Evolutionary conservation across 2,888 invertebrate species (phyloP).

Genomic region (Syrphus vitripennis): DNA sequence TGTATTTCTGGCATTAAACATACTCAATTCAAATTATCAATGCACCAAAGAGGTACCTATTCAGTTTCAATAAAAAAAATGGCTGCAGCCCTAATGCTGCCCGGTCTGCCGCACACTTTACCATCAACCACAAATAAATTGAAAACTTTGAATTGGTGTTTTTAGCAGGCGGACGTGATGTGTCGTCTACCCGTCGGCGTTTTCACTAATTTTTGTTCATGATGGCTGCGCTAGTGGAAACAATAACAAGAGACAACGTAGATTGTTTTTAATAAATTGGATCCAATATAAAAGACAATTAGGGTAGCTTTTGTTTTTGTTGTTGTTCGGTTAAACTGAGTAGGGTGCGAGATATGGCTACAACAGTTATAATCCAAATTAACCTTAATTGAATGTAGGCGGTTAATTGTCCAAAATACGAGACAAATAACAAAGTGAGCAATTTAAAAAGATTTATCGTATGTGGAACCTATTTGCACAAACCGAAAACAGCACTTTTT

Average conservation of each 20-base stretch:
- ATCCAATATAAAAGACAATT: conserved; percentile 53
- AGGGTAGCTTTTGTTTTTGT: neutral
- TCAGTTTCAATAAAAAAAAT: conserved; percentile 20
- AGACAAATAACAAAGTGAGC: conserved; percentile 37
- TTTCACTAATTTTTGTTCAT: conserved; percentile 19
- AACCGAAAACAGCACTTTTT: neutral
- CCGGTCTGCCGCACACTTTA: conserved; percentile 6
- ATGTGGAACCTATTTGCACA: neutral
- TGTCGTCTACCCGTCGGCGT: conserved; percentile 42
- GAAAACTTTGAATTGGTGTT: conserved; percentile 42
- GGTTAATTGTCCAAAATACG: conserved; percentile 52
- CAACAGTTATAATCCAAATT: neutral
- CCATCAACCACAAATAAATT: conserved; percentile 33
- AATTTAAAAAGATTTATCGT: conserved; percentile 26
- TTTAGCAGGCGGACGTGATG: neutral
- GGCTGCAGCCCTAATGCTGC: neutral
- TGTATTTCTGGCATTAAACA: too few species aligned
- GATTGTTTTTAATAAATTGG: conserved; percentile 71
- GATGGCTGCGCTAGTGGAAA: neutral
- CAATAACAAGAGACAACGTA: conserved; percentile 16
- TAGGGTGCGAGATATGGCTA: conserved; percentile 17
- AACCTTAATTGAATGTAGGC: conserved; percentile 61
- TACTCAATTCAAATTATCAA: neutral
- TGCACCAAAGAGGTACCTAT: neutral
- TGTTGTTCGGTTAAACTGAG: neutral